Evolutionary conservation across 92 coral and sea anemone species (phyloP).

Genomic region (Paragorgia papillata): DNA sequence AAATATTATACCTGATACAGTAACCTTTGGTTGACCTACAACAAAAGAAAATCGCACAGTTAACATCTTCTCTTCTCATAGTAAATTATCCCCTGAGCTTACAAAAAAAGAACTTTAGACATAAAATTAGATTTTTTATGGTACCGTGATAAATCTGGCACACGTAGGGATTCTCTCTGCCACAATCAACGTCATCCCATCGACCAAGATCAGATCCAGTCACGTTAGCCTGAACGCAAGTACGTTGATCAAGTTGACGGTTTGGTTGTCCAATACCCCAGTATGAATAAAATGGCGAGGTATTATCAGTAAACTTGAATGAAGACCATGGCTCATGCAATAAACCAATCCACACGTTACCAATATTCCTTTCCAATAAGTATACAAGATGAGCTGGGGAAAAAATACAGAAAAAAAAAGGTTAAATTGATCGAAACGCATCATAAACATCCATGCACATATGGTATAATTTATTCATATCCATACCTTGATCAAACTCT

Average conservation of each 20-base stretch:
- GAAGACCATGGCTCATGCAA: slow-evolving; percentile 55
- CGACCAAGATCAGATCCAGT: slow-evolving; percentile 64
- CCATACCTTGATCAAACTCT: slow-evolving; percentile 32
- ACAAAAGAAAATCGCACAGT: too few species aligned
- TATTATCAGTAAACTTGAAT: slow-evolving; percentile 74
- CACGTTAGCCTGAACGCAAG: slow-evolving; percentile 74
- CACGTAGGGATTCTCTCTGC: slow-evolving; percentile 60
- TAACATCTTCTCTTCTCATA: too few species aligned
- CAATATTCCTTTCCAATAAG: slow-evolving; percentile 66
- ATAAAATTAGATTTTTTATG: background rate
- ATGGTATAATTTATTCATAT: background rate
- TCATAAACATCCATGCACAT: too few species aligned
- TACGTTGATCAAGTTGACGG: slow-evolving; percentile 30
- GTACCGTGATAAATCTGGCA: slow-evolving; percentile 83
- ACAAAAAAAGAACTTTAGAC: background rate
- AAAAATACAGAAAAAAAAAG: background rate
- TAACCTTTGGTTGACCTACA: too few species aligned
- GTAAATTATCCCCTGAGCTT: too few species aligned
- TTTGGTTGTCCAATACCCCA: slow-evolving; percentile 85
- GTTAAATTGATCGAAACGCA: too few species aligned
- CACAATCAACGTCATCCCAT: slow-evolving; percentile 78
- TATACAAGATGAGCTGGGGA: slow-evolving; percentile 49
- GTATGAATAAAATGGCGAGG: slow-evolving; percentile 62
- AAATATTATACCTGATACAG: too few species aligned
- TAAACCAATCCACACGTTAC: slow-evolving; percentile 91